phyloP scores from a whole-genome alignment of 2,113 vertebrate species.

The Suncus etruscus region DNA sequence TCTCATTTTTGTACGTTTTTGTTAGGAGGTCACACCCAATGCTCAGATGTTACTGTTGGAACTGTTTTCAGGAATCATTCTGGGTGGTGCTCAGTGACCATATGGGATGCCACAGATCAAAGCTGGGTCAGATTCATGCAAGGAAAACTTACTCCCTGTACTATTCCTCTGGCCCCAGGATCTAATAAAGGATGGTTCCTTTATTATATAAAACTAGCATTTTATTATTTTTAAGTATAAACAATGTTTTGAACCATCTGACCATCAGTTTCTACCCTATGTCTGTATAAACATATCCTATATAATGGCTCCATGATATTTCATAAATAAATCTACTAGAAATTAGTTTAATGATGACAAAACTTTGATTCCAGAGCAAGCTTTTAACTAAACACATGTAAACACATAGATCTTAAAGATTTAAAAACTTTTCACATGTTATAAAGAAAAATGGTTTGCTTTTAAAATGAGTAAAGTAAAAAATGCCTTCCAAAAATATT shows the following conservation, averaged over 20 bases:
- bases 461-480: constrained; percentile 30
- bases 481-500: constrained; percentile 42
- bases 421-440: not conserved
- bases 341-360: not conserved
- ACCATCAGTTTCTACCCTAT: not conserved
- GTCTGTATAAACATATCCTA: not conserved
- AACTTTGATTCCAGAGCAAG: not conserved
- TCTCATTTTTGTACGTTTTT: constrained; percentile 6
- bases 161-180: too few relatives aligned
- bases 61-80: too few relatives aligned
- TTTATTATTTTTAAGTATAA: too few relatives aligned
- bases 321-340: not conserved
- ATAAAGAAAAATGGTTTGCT: constrained; percentile 24
- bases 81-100: too few relatives aligned
- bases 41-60: too few relatives aligned
- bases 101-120: too few relatives aligned
- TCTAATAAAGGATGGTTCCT: too few relatives aligned
- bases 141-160: too few relatives aligned
- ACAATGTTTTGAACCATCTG: too few relatives aligned
- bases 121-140: too few relatives aligned
- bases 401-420: not conserved
- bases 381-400: not conserved
- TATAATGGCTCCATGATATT: constrained; percentile 6
- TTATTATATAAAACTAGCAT: not conserved
- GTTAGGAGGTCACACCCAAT: too few relatives aligned